Base-by-base conservation (phyloP, 2,113 vertebrate genomes). In the Promerops cafer region DNA sequence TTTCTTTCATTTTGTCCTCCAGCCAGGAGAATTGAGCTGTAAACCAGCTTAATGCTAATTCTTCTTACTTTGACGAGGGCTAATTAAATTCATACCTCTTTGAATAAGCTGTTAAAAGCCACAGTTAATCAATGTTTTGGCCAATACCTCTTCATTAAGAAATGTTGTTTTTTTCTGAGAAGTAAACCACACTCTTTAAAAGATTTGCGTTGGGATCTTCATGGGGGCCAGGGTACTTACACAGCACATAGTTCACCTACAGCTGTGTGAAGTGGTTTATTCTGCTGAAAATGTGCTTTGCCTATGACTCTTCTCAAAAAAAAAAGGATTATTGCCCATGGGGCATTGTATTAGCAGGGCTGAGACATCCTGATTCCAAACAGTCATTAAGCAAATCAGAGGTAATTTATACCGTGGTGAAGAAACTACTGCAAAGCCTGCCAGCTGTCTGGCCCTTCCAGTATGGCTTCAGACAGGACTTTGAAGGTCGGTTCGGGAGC, bases 361-460 rank as follows among this genome's bases (percentile, higher is more conserved):
- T 95, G 90, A 97, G 93, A 92, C 89, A 86, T 98, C 94, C 92
- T 94, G 82, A 96, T 97, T 96, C 91, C 90, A 97, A 96, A 82
- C 88, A 98, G 92, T 94, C 97, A 97, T 97, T 97, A 97, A 95
- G 20, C 52, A 98, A 98, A 94, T 96, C 89, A 78, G 94, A 89
- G 76, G 87, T 97, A 96, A 96, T 97, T 98, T 97, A 96, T 97
- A 92, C 92, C 89, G 97, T 89, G 96, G 97, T 96, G 94, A 97
- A 80, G 65, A 97, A 93, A 92, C 74, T 96, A 93, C 94, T 96
- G 97, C 95, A 96, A 98, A 98, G 94, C 68, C 94, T 97, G 72
- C 84, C 95, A 97, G 95, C 91, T 96, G 94, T 97, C 97, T 98
- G 95, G 87, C 93, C 95, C 96, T 97, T 95, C 97, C 90, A 94